These are phyloP conservation scores for Julus scanicus DNA, from an alignment of 2,888 invertebrate genomes.

Conservation along the genomic window DNA sequence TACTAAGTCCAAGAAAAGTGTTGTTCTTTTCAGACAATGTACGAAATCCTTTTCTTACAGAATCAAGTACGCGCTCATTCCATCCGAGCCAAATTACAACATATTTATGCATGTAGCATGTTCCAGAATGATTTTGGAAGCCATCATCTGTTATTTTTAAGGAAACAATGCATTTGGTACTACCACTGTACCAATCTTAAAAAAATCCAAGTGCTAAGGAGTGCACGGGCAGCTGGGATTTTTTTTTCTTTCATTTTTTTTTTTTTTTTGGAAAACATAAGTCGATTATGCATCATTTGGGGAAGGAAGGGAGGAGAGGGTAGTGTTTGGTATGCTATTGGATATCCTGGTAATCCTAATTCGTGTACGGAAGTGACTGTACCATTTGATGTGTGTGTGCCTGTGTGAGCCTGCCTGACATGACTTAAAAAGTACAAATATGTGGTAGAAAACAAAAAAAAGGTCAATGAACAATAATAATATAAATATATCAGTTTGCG, in stretches of 20 bases:
- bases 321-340: neutral
- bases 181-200: neutral
- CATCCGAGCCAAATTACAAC: constrained; percentile 17
- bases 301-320: neutral
- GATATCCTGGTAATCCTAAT: constrained; percentile 25
- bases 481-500: constrained; percentile 55
- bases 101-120: constrained; percentile 11
- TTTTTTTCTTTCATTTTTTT: too few relatives aligned
- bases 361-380: constrained; percentile 10
- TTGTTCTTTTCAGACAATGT: neutral
- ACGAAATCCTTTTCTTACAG: neutral
- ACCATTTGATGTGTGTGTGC: constrained; percentile 20
- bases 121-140: constrained; percentile 35
- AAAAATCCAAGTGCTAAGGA: neutral
- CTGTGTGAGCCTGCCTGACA: constrained; percentile 34
- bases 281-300: neutral
- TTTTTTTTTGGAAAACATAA: constrained; percentile 1
- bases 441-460: constrained; percentile 52
- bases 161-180: neutral
- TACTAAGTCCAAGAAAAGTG: neutral
- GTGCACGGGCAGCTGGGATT: neutral
- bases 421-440: constrained; percentile 37
- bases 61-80: neutral
- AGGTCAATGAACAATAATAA: constrained; percentile 55
- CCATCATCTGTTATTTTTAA: constrained; percentile 11